Evolutionary conservation across 2,888 invertebrate species (phyloP), one percentile per base, ranked within the genome.

Genomic region (Spicauda simplicius): DNA sequence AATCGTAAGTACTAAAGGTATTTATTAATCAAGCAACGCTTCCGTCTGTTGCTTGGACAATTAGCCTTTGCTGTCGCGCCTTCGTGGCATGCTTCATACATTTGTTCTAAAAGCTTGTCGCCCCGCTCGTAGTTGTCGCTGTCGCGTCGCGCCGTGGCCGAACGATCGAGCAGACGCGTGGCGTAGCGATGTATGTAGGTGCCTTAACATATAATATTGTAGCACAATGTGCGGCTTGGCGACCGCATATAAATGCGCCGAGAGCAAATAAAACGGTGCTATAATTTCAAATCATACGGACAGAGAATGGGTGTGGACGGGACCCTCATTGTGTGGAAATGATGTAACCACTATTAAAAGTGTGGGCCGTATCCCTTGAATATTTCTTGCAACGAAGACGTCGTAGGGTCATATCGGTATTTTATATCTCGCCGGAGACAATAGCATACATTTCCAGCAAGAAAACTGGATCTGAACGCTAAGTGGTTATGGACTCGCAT

Each of bases 221-320:
- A 83, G 88, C 87, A 90, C 90, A 90, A 88, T 91, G 91, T 88
- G 84, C 84, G 79, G 83, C 89, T 86, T 82, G 80, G 83, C 83
- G 88, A 87, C 88, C 88, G 92, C 89, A 91, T 92, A 93, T 91
- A 92, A 91, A 92, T 91, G 92, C 87, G 87, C 82, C 78, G 82
- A 90, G 91, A 92, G 91, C 93, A 92, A 92, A 93, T 92, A 93
- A 93, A 93, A 92, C 87, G 90, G 91, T 91, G 93, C 92, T 91
- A 93, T 92, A 93, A 93, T 93, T 92, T 93, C 93, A 93, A 93
- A 93, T 93, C 93, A 92, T 93, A 91, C 89, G 91, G 92, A 93
- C 93, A 92, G 91, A 93, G 93, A 93, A 92, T 93, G 93, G 93
- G 93, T 92, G 93, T 93, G 93, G 93, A 93, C 90, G 90, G 88